phyloP scores from a whole-genome alignment of 2,797 vertebrate species.

The Lepilemur septentrionalis region DNA sequence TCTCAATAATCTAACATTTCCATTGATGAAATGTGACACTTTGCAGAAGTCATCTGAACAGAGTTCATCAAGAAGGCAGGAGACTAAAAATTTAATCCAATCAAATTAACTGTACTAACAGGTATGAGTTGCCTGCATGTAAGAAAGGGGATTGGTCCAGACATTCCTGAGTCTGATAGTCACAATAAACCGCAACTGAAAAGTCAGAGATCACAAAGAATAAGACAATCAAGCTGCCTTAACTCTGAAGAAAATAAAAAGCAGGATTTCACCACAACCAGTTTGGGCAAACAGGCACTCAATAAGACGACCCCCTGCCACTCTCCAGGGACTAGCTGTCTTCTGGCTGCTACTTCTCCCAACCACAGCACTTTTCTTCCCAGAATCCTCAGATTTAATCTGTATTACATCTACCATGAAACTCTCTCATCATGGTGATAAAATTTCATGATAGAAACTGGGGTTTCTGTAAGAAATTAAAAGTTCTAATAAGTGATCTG shows the following conservation, averaged over 20 bases:
- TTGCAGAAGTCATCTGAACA: background rate
- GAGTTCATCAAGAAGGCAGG: background rate
- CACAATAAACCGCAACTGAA: background rate
- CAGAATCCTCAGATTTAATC: background rate
- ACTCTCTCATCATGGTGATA: background rate
- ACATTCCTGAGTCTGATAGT: background rate
- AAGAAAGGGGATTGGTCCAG: background rate
- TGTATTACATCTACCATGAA: background rate
- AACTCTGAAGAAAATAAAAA: background rate
- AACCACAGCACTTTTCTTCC: background rate
- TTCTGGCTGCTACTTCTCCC: background rate
- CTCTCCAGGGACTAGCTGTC: background rate
- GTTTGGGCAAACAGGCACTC: background rate
- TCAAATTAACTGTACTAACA: background rate
- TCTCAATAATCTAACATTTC: background rate
- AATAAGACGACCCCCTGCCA: background rate
- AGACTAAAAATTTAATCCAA: background rate
- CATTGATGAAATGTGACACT: slow-evolving; percentile 37
- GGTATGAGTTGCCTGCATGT: background rate
- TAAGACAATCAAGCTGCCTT: background rate
- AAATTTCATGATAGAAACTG: no score
- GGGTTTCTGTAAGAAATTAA: background rate
- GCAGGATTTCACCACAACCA: background rate
- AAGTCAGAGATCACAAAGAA: background rate
- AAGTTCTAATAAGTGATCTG: background rate